Conservation (phyloP, 2,888 invertebrate species). For the Baronia brevicornis region DNA sequence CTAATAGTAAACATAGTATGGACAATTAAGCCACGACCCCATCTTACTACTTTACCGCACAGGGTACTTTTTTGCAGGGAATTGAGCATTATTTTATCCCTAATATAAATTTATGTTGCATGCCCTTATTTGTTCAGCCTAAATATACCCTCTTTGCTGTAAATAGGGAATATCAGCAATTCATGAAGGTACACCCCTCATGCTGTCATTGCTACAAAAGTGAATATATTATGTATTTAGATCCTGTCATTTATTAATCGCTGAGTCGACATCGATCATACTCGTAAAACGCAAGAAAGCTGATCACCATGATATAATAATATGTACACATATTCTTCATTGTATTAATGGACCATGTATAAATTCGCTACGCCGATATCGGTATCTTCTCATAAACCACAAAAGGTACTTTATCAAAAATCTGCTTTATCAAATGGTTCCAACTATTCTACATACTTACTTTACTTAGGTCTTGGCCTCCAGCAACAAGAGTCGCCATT, state of each 20-base stretch:
- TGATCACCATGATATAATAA: conserved; percentile 1
- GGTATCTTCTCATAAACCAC: too few relatives aligned
- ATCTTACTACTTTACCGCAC: conserved; percentile 21
- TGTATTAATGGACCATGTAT: conserved; percentile 1
- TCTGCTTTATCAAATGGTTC: too few relatives aligned
- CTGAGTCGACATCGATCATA: conserved; percentile 21
- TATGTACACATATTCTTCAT: too few relatives aligned
- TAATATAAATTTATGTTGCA: conserved; percentile 45
- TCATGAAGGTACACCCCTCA: conserved; percentile 42
- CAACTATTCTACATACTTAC: too few relatives aligned
- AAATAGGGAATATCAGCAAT: conserved; percentile 51
- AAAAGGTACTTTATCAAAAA: too few relatives aligned
- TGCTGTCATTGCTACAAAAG: conserved; percentile 28
- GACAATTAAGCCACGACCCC: conserved; percentile 33
- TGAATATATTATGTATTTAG: conserved; percentile 37
- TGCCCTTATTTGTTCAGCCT: conserved; percentile 46
- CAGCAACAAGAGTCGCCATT: too few relatives aligned
- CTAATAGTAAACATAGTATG: too few relatives aligned
- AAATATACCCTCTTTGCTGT: conserved; percentile 27
- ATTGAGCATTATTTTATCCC: conserved; percentile 25
- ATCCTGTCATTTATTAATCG: conserved; percentile 36
- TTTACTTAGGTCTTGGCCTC: too few relatives aligned
- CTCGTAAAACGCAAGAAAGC: conserved; percentile 9
- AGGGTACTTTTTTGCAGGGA: conserved; percentile 28
- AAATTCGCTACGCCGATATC: background rate